Evolutionary conservation across 92 coral and sea anemone genomes (phyloP), one percentile per base, ranked within the genome.

Genomic region (Parazoanthus atlanticus): DNA sequence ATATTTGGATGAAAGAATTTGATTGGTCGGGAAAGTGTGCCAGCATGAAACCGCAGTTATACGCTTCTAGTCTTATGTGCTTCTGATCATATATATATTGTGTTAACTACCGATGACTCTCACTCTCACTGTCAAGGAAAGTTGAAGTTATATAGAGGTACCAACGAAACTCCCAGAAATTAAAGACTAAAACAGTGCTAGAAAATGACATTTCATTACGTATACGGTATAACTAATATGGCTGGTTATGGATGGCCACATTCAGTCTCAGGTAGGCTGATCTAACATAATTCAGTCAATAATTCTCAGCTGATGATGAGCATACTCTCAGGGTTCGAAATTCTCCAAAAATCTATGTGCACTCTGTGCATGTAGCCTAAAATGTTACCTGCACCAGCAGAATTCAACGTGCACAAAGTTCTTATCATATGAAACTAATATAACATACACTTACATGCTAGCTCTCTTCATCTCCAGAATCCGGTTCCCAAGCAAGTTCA

Each of bases 81-180:
- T n/a, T n/a, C n/a, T n/a, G n/a, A n/a, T n/a, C n/a, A n/a, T n/a
- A n/a, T n/a, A n/a, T n/a, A n/a, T n/a, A n/a, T n/a, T n/a, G n/a
- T n/a, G n/a, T n/a, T n/a, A n/a, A n/a, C n/a, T 70, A 70, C 30
- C 30, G 33, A 70, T 70, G 75, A 70, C 75, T 70, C 75, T 70
- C 75, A 70, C n/a, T n/a, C n/a, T n/a, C n/a, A n/a, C 75, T 70
- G 75, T 70, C 75, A 70, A 70, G 75, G 75, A 70, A 70, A 70
- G 75, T 70, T 70, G 75, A 70, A 70, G 75, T 70, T 70, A 70
- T 70, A 30, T 70, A 70, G 75, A 70, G 75, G 38, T 70, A 70
- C 75, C 75, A 70, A 13, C 75, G 6, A 70, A 70, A 70, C 33
- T 70, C 32, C n/a, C n/a, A 70, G 75, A 26, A 70, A 70, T 30